A percentile compares a stretch with the other conserved stretches of the same genome.
These are phyloP conservation scores for Prietella phreatophila DNA, from an alignment of 2,113 vertebrate genomes.

Conservation along the genomic window DNA sequence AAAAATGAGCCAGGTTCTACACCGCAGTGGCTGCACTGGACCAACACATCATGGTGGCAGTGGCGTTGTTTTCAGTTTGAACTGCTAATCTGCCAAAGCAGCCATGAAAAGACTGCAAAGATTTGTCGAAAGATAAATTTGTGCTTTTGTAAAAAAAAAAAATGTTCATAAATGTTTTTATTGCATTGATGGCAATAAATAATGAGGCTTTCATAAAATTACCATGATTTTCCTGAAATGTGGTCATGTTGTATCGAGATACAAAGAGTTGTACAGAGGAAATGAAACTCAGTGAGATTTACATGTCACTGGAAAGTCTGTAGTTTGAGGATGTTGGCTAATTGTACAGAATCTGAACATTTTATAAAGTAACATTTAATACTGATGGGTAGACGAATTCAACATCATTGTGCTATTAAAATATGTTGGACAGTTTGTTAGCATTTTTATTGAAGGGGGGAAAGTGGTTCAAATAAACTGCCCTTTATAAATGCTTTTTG, in stretches of 20 bases:
- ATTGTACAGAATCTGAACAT: background rate
- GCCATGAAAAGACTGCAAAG: background rate
- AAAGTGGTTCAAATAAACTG: background rate
- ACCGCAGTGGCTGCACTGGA: slow-evolving; percentile 19
- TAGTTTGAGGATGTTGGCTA: background rate
- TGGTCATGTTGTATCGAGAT: background rate
- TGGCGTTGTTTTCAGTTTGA: slow-evolving; percentile 25
- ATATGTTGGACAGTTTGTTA: background rate
- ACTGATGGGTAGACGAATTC: background rate
- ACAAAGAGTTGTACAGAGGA: background rate
- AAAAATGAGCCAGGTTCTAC: slow-evolving; percentile 13
- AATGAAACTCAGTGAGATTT: background rate
- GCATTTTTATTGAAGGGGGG: background rate
- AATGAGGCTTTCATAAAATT: background rate
- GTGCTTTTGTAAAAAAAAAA: slow-evolving; percentile 22
- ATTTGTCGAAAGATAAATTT: background rate
- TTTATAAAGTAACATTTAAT: background rate
- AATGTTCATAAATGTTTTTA: slow-evolving; percentile 19
- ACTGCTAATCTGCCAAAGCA: background rate
- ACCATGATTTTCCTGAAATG: background rate
- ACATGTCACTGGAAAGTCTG: background rate
- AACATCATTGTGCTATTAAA: background rate
- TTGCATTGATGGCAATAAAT: slow-evolving; percentile 26
- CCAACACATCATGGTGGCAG: slow-evolving; percentile 29
- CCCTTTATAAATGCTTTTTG: background rate